phyloP scores from a whole-genome alignment of 2,888 invertebrate species.

The Cosmia trapezina region DNA sequence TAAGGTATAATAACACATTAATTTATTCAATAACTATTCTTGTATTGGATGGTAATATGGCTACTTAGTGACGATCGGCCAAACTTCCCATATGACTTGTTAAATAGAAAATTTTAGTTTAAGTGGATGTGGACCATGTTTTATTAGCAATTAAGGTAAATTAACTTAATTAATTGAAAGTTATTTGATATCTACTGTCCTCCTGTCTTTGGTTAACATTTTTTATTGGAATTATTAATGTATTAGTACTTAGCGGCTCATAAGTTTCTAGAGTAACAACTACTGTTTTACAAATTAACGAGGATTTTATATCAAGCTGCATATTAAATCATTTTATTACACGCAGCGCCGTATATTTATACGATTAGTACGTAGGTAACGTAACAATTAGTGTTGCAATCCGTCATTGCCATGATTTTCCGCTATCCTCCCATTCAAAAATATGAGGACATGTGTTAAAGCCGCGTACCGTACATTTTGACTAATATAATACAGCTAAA shows the following conservation, averaged over 20 bases:
- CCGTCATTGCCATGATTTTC: not conserved
- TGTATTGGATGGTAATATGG: not conserved
- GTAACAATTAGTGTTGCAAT: not conserved
- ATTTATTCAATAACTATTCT: slow-evolving; percentile 35
- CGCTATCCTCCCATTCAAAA: not conserved
- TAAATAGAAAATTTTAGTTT: slow-evolving; percentile 51
- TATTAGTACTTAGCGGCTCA: slow-evolving; percentile 1
- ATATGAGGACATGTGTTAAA: no score
- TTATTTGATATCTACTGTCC: slow-evolving; percentile 43
- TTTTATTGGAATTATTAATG: slow-evolving; percentile 25
- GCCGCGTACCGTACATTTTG: no score
- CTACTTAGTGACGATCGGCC: slow-evolving; percentile 13
- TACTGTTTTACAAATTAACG: slow-evolving; percentile 3
- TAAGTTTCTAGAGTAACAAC: not conserved
- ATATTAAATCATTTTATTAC: not conserved
- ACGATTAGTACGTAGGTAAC: not conserved
- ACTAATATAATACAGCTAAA: no score
- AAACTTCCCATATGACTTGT: slow-evolving; percentile 49
- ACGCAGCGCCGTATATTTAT: no score
- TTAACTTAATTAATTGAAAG: slow-evolving; percentile 57
- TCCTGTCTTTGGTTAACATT: slow-evolving; percentile 23
- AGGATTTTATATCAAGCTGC: not conserved
- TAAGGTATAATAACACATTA: slow-evolving; percentile 4
- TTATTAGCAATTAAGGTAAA: slow-evolving; percentile 60
- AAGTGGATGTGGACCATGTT: slow-evolving; percentile 53